Evolutionary conservation across 1,140 invertebrate genomes (phyloP).

Genomic region (Zelostemma sp.): DNA sequence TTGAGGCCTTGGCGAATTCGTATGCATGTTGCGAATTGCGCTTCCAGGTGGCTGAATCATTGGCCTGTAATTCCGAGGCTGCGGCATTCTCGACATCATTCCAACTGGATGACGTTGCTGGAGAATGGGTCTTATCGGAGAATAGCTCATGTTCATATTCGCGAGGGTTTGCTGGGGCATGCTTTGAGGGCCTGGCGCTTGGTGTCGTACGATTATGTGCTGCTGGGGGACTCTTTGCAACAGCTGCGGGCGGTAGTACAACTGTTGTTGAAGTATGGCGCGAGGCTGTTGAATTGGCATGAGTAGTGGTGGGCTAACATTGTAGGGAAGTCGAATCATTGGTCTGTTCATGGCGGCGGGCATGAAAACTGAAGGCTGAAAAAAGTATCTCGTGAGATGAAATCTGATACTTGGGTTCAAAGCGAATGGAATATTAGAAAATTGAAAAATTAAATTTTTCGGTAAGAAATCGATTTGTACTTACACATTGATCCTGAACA

Average conservation of each 20-base stretch:
- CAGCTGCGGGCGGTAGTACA: background rate
- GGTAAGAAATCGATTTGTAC: no score
- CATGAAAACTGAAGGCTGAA: background rate
- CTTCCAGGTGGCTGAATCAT: background rate
- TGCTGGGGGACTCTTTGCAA: background rate
- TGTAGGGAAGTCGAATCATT: background rate
- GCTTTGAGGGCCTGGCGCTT: background rate
- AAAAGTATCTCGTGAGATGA: no score
- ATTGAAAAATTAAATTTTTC: no score
- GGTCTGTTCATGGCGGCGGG: background rate
- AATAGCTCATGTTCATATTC: no score
- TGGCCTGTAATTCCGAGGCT: background rate
- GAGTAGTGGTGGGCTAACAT: background rate
- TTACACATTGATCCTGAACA: constrained; percentile 33
- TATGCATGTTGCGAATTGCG: background rate
- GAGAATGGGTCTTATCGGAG: background rate
- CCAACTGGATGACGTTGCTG: background rate
- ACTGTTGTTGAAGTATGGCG: background rate
- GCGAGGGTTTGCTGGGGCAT: background rate
- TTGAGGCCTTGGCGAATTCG: background rate
- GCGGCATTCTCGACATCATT: constrained; percentile 1
- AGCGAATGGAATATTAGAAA: no score
- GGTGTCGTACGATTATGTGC: background rate
- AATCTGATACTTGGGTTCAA: no score
- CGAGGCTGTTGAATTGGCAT: background rate